Percentiles rank a stretch among this genome's conserved stretches.
phyloP scores from a whole-genome alignment of 2,888 invertebrate species.

The Tenthredo notha region DNA sequence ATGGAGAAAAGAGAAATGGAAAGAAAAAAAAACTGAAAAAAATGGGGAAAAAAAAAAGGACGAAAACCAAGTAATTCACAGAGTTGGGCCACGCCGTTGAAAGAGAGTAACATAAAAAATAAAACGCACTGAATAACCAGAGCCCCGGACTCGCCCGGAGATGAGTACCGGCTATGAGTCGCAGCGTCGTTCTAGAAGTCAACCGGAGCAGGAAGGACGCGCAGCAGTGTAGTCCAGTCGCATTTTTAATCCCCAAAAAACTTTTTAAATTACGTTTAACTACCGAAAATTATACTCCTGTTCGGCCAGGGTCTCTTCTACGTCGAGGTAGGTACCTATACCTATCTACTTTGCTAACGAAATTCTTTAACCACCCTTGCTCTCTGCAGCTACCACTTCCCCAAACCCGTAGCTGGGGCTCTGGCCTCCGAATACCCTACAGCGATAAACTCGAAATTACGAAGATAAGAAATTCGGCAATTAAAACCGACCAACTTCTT shows the following conservation, averaged over 20 bases:
- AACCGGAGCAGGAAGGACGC: slow-evolving; percentile 43
- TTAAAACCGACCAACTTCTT: slow-evolving; percentile 37
- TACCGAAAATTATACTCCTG: slow-evolving; percentile 36
- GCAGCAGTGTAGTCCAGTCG: slow-evolving; percentile 58
- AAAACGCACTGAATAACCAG: slow-evolving; percentile 44
- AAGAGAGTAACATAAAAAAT: slow-evolving; percentile 50
- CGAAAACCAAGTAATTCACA: slow-evolving; percentile 27
- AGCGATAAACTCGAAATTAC: slow-evolving; percentile 41
- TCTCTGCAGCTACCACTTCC: not conserved
- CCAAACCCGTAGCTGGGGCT: not conserved
- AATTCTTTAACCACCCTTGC: slow-evolving; percentile 9
- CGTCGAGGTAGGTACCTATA: not conserved
- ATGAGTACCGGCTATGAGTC: slow-evolving; percentile 36
- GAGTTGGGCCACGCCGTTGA: slow-evolving; percentile 28
- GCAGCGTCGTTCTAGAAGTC: slow-evolving; percentile 42
- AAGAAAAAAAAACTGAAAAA: slow-evolving; percentile 10
- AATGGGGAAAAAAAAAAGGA: slow-evolving; percentile 47
- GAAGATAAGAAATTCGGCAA: slow-evolving; percentile 42
- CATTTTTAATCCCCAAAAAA: slow-evolving; percentile 73
- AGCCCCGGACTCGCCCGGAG: slow-evolving; percentile 1
- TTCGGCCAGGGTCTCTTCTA: not conserved
- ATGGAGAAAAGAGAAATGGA: not conserved
- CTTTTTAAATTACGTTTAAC: slow-evolving; percentile 72
- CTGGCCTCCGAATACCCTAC: not conserved
- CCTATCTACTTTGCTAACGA: slow-evolving; percentile 30